Conservation (phyloP, 2,797 vertebrate species). For the Tokudaia muenninki region DNA sequence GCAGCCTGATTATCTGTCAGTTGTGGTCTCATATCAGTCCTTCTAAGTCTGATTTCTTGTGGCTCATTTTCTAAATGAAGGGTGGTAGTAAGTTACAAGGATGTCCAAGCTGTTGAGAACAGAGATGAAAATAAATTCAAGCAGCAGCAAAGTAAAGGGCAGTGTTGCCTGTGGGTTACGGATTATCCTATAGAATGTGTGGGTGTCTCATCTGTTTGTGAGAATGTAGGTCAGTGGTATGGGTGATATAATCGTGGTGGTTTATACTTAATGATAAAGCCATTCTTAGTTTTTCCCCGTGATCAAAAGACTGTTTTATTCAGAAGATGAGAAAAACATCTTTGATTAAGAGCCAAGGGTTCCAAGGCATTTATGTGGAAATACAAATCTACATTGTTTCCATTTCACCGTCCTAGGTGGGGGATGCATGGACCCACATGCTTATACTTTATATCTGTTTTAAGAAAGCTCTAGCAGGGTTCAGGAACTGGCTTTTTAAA, state of each 20-base stretch:
- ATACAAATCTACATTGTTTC: background rate
- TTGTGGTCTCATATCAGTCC: background rate
- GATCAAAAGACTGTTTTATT: slow-evolving; percentile 44
- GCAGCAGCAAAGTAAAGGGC: background rate
- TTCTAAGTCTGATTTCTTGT: background rate
- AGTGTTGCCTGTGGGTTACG: background rate
- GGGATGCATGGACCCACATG: background rate
- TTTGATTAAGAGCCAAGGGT: background rate
- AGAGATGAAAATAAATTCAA: slow-evolving; percentile 19
- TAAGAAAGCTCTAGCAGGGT: background rate
- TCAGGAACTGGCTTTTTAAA: background rate
- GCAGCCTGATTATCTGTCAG: background rate
- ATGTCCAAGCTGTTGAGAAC: background rate
- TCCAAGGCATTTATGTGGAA: background rate
- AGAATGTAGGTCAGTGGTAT: background rate
- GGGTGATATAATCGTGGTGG: background rate
- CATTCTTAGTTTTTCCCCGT: background rate
- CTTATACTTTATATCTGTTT: background rate
- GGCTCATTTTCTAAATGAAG: background rate
- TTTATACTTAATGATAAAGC: slow-evolving; percentile 4
- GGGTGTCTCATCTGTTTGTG: slow-evolving; percentile 19
- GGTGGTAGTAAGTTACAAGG: background rate
- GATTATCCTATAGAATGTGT: background rate
- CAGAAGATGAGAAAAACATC: background rate
- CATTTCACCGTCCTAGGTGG: background rate